Evolutionary conservation across 2,888 invertebrate genomes (phyloP), one percentile per base, ranked within the genome.

Genomic region (Hydropsyche betteni): DNA sequence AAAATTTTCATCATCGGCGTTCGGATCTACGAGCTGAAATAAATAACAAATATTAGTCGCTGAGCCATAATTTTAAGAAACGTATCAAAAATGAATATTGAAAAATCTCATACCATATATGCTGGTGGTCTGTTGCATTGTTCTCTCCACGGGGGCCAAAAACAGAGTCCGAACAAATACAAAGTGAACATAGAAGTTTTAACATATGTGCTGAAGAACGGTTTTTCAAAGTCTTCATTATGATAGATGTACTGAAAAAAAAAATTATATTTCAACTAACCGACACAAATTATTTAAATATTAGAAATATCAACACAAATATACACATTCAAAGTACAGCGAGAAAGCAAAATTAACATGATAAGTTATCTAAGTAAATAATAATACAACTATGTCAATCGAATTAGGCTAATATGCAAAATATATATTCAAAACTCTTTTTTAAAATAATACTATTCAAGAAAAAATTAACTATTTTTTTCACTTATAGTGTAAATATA

Each of bases 191-290:
- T 91, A 52, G 96, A 96, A 76, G 97, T 97, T 86, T 98, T 97
- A 78, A 97, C 89, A 85, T 98, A 99, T 24, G 98, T 97, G 81
- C 94, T 94, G 85, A 99, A 96, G 86, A 98, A 98, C 70, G 99
- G 98, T 83, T 98, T 96, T 82, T 96, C 92, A 83, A 93, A 94
- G 77, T 94, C 90, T 83, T 94, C 93, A 86, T 95, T 92, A 81
- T 89, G 89, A 84, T 95, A 95, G 79, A 96, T 90, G 84, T 93
- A 94, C 97, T 97, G 88, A 75, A 91, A 90, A 82, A 79, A 8
- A 69, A 44, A 12, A 36, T 24, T 24, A 2, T 24, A 44, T 44
- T 44, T 10, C 1, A 8, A 44, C 6, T 8, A 44, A 44, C 44
- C 3, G 10, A 44, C 6, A 44, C 3, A 10, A 10, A 44, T 1